Percentiles rank a stretch among this genome's conserved stretches.
Evolutionary conservation across 1,140 invertebrate genomes (phyloP).

Genomic region (Cotesia vestalis): DNA sequence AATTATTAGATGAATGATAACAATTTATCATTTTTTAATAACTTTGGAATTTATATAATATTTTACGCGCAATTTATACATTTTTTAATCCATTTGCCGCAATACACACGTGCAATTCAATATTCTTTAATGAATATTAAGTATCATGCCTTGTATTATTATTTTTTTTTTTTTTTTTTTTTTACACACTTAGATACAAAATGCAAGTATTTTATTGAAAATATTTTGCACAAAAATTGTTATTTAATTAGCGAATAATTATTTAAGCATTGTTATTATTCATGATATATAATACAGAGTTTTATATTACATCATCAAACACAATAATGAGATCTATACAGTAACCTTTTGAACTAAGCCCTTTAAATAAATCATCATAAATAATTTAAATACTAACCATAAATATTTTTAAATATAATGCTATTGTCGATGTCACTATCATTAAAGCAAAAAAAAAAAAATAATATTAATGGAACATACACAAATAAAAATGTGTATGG

Average conservation of each 20-base stretch:
- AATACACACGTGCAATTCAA: slow-evolving; percentile 7
- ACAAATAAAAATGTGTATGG: slow-evolving; percentile 17
- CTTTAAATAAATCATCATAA: slow-evolving; percentile 22
- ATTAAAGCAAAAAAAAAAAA: slow-evolving; percentile 26
- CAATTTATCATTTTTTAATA: background rate
- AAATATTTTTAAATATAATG: slow-evolving; percentile 31
- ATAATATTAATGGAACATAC: slow-evolving; percentile 9
- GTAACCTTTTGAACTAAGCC: background rate
- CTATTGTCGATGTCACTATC: slow-evolving; percentile 40
- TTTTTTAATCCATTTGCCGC: background rate
- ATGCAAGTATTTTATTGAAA: background rate
- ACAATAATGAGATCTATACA: background rate
- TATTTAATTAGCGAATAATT: background rate
- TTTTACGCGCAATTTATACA: background rate
- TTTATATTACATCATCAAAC: background rate
- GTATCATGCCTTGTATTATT: background rate
- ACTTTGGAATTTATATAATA: background rate
- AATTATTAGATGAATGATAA: background rate
- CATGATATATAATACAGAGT: background rate
- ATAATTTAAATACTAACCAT: slow-evolving; percentile 23
- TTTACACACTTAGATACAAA: background rate
- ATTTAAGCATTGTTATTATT: background rate
- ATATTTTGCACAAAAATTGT: slow-evolving; percentile 1
- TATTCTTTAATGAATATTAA: background rate
- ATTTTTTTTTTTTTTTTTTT: no score